phyloP scores from a whole-genome alignment of 2,797 vertebrate species.

The Podarcis lilfordi region DNA sequence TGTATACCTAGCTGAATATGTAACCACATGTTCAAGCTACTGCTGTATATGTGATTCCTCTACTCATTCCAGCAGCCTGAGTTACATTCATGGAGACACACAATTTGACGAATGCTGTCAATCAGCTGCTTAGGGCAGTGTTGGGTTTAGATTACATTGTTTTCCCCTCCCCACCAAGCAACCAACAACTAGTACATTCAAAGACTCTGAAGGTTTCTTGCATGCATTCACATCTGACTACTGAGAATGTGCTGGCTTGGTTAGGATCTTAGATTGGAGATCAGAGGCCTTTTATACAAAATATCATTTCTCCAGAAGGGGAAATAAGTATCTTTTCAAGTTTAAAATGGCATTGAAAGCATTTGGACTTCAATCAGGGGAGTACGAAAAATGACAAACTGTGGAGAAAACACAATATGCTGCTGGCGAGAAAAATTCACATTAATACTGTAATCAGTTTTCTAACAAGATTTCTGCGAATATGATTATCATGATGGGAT shows the following conservation, averaged over 20 bases:
- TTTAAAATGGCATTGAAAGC: slow-evolving; percentile 17
- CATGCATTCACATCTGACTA: not conserved
- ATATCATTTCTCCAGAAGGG: not conserved
- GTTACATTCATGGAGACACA: not conserved
- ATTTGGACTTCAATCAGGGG: slow-evolving; percentile 28
- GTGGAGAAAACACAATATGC: slow-evolving; percentile 32
- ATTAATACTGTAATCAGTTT: slow-evolving; percentile 15
- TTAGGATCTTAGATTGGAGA: not conserved
- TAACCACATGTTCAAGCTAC: not conserved
- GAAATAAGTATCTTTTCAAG: slow-evolving; percentile 9
- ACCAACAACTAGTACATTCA: no score
- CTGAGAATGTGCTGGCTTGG: not conserved
- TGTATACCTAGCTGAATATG: not conserved
- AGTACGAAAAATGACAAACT: slow-evolving; percentile 56
- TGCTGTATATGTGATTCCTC: not conserved
- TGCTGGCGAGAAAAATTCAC: slow-evolving; percentile 46
- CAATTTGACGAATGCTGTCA: not conserved
- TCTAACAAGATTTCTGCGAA: not conserved
- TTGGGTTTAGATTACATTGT: not conserved
- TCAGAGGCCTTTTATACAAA: not conserved
- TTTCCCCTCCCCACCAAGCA: not conserved
- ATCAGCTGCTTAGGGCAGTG: not conserved
- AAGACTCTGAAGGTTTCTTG: no score
- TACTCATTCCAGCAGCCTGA: not conserved
- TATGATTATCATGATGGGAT: not conserved